Evolutionary conservation across 2,888 invertebrate species (phyloP).

Genomic region (Coremacera marginata): DNA sequence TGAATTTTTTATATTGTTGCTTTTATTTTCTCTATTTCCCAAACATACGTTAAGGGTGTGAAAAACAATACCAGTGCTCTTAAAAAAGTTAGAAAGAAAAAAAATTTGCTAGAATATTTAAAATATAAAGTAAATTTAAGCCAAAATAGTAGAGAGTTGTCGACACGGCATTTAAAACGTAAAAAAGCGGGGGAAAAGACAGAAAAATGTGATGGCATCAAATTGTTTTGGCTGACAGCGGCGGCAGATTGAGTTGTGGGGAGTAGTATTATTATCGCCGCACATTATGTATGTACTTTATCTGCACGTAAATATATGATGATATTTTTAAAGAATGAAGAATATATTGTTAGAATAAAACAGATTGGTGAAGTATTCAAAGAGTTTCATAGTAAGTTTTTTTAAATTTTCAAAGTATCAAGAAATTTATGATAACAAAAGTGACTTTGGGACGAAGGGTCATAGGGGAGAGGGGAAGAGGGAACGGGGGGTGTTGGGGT

Average conservation of each 20-base stretch:
- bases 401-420: too few species aligned
- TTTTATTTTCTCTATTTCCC: slow-evolving; percentile 37
- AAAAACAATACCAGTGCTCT: neutral
- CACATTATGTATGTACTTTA: too few species aligned
- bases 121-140: neutral
- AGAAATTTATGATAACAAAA: too few species aligned
- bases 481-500: too few species aligned
- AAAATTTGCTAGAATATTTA: neutral
- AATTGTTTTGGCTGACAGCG: neutral
- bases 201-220: neutral
- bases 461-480: too few species aligned
- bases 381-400: neutral
- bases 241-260: neutral
- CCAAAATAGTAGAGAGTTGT: slow-evolving; percentile 48
- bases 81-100: neutral
- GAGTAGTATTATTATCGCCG: neutral
- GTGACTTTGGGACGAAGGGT: too few species aligned
- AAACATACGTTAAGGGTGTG: too few species aligned
- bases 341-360: neutral
- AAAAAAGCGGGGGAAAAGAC: neutral
- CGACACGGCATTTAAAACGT: slow-evolving; percentile 45
- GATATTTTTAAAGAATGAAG: neutral
- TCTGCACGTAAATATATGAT: slow-evolving; percentile 9
- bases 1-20: slow-evolving; percentile 57
- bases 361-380: too few species aligned